phyloP scores from a whole-genome alignment of 2,797 vertebrate species.

The Mus spretus region DNA sequence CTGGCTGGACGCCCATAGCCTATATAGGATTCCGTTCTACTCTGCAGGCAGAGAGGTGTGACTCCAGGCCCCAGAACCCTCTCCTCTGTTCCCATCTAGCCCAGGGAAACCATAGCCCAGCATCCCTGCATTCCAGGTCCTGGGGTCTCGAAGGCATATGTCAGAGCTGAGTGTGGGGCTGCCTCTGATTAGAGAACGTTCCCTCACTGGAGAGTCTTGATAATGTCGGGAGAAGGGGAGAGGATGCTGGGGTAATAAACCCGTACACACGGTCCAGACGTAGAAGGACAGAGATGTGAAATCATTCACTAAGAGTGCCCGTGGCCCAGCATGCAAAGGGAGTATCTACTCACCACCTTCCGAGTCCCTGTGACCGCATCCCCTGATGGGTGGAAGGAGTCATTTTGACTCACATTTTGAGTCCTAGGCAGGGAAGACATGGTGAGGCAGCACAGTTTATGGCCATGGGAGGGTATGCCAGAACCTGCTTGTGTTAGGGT shows the following conservation, averaged over 20 bases:
- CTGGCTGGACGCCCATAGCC: no score
- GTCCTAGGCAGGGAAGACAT: neutral
- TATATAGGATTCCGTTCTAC: neutral
- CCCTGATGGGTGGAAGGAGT: neutral
- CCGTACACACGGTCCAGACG: neutral
- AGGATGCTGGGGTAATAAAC: neutral
- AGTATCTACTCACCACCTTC: neutral
- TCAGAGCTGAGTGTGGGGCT: neutral
- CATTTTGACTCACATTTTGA: neutral
- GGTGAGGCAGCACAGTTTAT: neutral
- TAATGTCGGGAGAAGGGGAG: neutral
- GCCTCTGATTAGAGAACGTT: neutral
- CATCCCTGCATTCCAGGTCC: neutral
- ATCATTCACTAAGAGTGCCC: neutral
- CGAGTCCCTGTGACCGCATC: neutral
- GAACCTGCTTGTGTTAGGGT: neutral
- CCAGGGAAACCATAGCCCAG: neutral
- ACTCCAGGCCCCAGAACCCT: neutral
- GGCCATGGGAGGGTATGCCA: neutral
- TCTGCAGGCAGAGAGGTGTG: neutral
- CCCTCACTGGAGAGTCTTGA: neutral
- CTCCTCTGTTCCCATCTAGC: neutral
- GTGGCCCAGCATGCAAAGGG: rapidly evolving
- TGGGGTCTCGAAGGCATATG: no score
- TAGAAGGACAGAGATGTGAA: no score